phyloP scores from a whole-genome alignment of 2,888 invertebrate genomes.

The Himalopsyche japonica region DNA sequence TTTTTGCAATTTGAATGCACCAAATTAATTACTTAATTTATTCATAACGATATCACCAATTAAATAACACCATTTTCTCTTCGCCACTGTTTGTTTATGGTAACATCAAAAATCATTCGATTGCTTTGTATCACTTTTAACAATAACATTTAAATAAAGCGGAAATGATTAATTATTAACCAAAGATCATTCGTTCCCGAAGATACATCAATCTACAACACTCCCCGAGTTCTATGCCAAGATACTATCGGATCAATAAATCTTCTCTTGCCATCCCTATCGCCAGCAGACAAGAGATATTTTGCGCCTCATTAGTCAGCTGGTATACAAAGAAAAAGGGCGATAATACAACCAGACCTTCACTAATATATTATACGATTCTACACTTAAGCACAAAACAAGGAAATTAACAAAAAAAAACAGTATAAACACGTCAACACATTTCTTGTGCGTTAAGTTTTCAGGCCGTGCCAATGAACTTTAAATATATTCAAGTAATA shows the following conservation, averaged over 20 bases:
- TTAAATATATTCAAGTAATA: too few species aligned
- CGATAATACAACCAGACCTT: neutral
- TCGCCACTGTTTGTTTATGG: neutral
- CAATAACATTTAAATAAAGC: neutral
- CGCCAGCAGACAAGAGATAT: neutral
- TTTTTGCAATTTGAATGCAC: too few species aligned
- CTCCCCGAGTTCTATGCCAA: neutral
- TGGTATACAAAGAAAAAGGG: neutral
- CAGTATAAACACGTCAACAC: too few species aligned
- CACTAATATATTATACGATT: neutral
- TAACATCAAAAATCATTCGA: neutral
- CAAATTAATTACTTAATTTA: too few species aligned
- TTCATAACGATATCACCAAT: too few species aligned
- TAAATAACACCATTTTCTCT: too few species aligned
- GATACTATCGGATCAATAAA: neutral
- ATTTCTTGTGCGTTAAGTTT: too few species aligned
- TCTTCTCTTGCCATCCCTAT: neutral
- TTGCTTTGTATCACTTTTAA: neutral
- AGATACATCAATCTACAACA: neutral
- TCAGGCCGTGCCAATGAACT: too few species aligned
- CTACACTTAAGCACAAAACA: too few species aligned
- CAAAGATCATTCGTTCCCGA: neutral
- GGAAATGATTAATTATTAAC: neutral
- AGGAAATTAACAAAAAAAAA: neutral
- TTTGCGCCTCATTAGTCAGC: neutral